A percentile compares a stretch with the other conserved stretches of the same genome.
These are phyloP conservation scores for Ecliptopera silaceata DNA, from an alignment of 2,888 invertebrate species.

Conservation along the genomic window DNA sequence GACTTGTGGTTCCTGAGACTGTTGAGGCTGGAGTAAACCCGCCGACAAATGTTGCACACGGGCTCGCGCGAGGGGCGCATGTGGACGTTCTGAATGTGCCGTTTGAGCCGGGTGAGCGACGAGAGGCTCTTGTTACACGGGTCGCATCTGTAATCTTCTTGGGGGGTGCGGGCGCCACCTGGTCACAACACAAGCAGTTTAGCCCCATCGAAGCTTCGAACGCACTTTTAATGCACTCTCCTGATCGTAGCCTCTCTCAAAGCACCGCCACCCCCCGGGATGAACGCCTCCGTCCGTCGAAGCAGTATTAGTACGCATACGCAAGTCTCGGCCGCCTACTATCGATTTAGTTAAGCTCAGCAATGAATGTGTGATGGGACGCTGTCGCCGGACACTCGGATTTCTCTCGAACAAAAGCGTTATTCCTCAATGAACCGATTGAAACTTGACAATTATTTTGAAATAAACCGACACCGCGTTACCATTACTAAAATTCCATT, in stretches of 20 bases:
- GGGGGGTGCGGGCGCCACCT: constrained; percentile 89
- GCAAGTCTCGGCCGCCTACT: constrained; percentile 48
- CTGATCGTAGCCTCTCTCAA: constrained; percentile 76
- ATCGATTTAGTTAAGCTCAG: constrained; percentile 65
- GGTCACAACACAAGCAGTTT: constrained; percentile 83
- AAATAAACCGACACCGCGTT: constrained; percentile 70
- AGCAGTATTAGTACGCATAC: constrained; percentile 76
- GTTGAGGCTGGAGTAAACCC: constrained; percentile 95
- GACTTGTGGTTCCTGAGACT: constrained; percentile 96
- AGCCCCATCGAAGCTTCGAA: constrained; percentile 78
- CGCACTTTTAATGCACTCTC: constrained; percentile 82
- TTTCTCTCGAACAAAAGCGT: constrained; percentile 71
- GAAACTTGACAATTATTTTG: constrained; percentile 56
- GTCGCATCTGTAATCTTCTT: constrained; percentile 95
- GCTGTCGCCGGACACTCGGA: constrained; percentile 49
- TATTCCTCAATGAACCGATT: constrained; percentile 74
- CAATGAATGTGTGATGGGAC: constrained; percentile 56
- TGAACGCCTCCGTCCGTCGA: constrained; percentile 62
- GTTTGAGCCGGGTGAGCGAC: constrained; percentile 93
- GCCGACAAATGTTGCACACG: constrained; percentile 95
- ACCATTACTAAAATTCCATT: constrained; percentile 76
- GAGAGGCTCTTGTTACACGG: constrained; percentile 96
- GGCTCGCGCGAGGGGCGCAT: constrained; percentile 95
- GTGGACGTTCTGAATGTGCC: constrained; percentile 96
- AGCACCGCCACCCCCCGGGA: constrained; percentile 81